Base-by-base conservation (phyloP, 1,140 invertebrate species). In the Drosophila lacertosa region DNA sequence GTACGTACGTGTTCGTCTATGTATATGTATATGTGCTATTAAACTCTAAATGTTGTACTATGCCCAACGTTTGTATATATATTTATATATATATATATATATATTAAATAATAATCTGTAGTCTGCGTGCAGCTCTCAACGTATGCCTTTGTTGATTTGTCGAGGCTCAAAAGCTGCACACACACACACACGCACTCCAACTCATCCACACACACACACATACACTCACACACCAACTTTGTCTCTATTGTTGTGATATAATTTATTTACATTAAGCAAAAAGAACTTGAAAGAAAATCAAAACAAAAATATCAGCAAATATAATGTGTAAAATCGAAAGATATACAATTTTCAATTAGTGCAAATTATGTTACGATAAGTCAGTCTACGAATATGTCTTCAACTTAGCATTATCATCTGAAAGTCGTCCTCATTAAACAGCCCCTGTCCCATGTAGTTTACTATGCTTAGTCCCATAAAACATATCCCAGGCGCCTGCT, bases 241-340 rank as follows among this genome's bases (percentile, higher is more conserved):
- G 77, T 86, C 77, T 86, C 77, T 82, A 86, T 82, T 78, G 78
- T 86, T 86, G 82, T 86, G 82, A 86, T 86, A 86, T 86, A 88
- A 88, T 74, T 86, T 88, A 86, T 82, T 88, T 78, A 88, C 50
- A 62, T 63, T 86, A 82, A 74, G 82, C 50, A 64, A 37, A 48
- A 32, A 59, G 15, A 60, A 50, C 40, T 62, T 53, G 48, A 29
- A 60, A 45, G 33, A 54, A 50, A 72, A 35, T 45, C 39, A 59
- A 65, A 63, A 68, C 53, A 55, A 47, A 60, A 42, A 47, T 50
- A 54, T 29, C 69, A 63, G 58, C 39, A 75, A 68, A 55, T 42
- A 54, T 58, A 74, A 48, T 35, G 42, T 37, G 57, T 67, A 26
- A 54, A 68, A 51, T 42, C 16, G 47, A 79, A 79, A 68, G 44